These are phyloP conservation scores for Eriosoma lanigerum DNA, from an alignment of 1,140 invertebrate species.

Conservation along the genomic window DNA sequence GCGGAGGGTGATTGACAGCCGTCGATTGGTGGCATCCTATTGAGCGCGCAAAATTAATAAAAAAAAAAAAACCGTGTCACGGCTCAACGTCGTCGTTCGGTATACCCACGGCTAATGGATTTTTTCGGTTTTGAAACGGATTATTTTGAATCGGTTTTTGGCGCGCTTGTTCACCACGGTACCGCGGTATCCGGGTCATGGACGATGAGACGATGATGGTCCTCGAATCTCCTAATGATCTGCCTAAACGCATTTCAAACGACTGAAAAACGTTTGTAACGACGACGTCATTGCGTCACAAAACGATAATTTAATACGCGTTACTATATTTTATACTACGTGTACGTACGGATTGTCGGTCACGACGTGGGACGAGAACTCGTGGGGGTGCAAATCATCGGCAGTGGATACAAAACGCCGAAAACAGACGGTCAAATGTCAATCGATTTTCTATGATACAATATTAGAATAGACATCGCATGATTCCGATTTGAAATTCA, in stretches of 20 bases:
- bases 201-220: constrained; percentile 35
- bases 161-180: constrained; percentile 24
- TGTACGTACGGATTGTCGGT: background rate
- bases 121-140: constrained; percentile 38
- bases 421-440: background rate
- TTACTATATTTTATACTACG: background rate
- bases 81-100: constrained; percentile 22
- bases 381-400: constrained; percentile 22
- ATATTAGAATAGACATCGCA: background rate
- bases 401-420: background rate
- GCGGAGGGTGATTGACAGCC: constrained; percentile 42
- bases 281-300: constrained; percentile 23
- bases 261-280: constrained; percentile 37
- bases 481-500: background rate
- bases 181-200: constrained; percentile 42
- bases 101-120: constrained; percentile 49
- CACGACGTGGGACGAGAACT: constrained; percentile 12
- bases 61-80: constrained; percentile 37
- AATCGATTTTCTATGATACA: background rate
- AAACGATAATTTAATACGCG: background rate
- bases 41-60: background rate
- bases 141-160: constrained; percentile 49
- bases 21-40: constrained; percentile 26
- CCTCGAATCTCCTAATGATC: constrained; percentile 17
- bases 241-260: constrained; percentile 37